These are phyloP conservation scores for Trilocha varians DNA, from an alignment of 2,888 invertebrate genomes.

Conservation along the genomic window DNA sequence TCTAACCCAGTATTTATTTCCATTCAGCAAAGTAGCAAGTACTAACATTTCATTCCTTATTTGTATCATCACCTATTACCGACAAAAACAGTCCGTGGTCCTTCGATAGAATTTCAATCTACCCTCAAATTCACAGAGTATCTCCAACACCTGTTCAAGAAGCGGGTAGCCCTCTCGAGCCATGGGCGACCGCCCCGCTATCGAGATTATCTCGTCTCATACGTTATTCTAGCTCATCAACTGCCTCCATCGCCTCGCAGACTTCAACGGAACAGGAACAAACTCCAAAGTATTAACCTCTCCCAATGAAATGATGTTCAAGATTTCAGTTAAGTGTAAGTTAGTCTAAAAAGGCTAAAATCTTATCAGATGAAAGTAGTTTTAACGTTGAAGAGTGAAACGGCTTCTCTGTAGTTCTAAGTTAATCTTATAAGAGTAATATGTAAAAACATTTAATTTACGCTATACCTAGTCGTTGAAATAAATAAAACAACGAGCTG, in stretches of 20 bases:
- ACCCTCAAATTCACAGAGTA: constrained; percentile 28
- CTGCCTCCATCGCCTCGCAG: constrained; percentile 39
- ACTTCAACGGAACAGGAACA: constrained; percentile 36
- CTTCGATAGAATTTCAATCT: too few relatives aligned
- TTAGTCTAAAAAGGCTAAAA: too few relatives aligned
- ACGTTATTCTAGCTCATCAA: constrained; percentile 45
- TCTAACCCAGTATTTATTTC: too few relatives aligned
- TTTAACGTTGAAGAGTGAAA: background rate
- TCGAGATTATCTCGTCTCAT: constrained; percentile 51
- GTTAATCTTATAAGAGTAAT: too few relatives aligned
- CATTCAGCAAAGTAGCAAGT: too few relatives aligned
- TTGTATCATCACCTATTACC: too few relatives aligned
- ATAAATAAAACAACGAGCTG: constrained; percentile 27
- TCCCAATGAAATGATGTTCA: background rate
- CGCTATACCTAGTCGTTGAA: background rate
- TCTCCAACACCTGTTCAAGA: constrained; percentile 40
- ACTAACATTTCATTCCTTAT: too few relatives aligned
- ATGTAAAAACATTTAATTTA: too few relatives aligned
- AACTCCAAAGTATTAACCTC: constrained; percentile 32
- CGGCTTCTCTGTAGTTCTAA: background rate
- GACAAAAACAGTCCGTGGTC: too few relatives aligned
- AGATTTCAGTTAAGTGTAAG: too few relatives aligned
- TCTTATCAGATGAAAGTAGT: too few relatives aligned
- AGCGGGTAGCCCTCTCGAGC: constrained; percentile 50
- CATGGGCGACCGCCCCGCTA: constrained; percentile 60